Percentiles rank a stretch among this genome's conserved stretches.
These are phyloP conservation scores for Dryobota labecula DNA, from an alignment of 2,888 invertebrate species.

Conservation along the genomic window DNA sequence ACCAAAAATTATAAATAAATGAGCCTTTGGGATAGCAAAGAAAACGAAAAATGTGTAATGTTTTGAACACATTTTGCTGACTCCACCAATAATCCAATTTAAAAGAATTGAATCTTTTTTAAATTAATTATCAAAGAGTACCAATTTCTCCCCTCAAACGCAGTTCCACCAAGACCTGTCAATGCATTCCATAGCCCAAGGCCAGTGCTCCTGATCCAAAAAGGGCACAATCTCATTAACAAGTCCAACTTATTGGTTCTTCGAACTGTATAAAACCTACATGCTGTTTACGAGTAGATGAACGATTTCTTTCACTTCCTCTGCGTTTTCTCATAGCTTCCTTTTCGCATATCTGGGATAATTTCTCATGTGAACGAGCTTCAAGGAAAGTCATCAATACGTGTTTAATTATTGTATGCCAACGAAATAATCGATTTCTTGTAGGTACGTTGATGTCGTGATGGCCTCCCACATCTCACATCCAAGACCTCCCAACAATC, in stretches of 20 bases:
- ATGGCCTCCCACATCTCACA: too few relatives aligned
- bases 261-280: conserved; percentile 13
- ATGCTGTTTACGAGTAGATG: neutral
- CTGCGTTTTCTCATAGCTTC: conserved; percentile 17
- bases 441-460: neutral
- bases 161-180: neutral
- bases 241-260: conserved; percentile 33
- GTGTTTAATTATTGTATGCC: neutral
- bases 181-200: neutral
- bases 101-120: too few relatives aligned
- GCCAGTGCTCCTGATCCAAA: conserved; percentile 23
- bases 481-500: too few relatives aligned
- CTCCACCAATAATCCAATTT: neutral
- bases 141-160: neutral
- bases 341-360: conserved; percentile 14
- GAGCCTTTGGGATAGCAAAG: neutral
- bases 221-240: conserved; percentile 23
- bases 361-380: conserved; percentile 25
- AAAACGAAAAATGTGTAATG: neutral
- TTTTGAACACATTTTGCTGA: neutral
- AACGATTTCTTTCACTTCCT: conserved; percentile 37
- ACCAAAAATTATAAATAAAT: neutral
- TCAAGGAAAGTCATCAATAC: neutral
- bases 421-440: neutral
- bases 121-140: too few relatives aligned